A percentile compares a stretch with the other conserved stretches of the same genome.
Conservation (phyloP, 1,140 invertebrate genomes). For the Papilio helenus region DNA sequence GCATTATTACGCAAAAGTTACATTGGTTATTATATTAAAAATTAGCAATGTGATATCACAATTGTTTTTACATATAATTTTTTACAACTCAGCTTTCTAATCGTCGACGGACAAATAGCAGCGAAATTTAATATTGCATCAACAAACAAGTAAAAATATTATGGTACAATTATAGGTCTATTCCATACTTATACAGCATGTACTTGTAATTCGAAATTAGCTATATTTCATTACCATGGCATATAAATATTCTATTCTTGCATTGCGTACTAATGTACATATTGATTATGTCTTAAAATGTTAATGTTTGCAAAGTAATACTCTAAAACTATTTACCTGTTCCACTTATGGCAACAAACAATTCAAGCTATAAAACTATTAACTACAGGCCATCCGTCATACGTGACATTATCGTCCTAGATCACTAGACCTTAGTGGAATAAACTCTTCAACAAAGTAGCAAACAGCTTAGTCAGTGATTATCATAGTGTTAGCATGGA, state of each 20-base stretch:
- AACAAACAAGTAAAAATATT: neutral
- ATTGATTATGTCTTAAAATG: neutral
- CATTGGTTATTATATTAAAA: neutral
- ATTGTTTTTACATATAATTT: neutral
- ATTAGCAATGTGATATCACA: neutral
- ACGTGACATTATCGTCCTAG: constrained; percentile 7
- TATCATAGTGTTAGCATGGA: constrained; percentile 7
- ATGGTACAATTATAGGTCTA: neutral
- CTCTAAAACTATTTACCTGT: neutral
- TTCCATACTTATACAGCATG: neutral
- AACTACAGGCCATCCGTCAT: neutral
- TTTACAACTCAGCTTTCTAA: neutral
- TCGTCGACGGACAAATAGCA: neutral
- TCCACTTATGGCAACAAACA: constrained; percentile 26
- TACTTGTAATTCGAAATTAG: neutral
- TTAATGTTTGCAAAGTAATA: neutral
- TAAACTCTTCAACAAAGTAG: constrained; percentile 17
- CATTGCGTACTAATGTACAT: neutral
- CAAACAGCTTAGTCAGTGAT: constrained; percentile 14
- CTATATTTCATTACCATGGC: neutral
- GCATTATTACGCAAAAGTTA: neutral
- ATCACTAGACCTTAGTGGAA: constrained; percentile 26
- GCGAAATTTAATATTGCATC: neutral
- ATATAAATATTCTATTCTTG: neutral
- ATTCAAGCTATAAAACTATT: constrained; percentile 15